Evolutionary conservation across 2,113 vertebrate species (phyloP), one percentile per base, ranked within the genome.

Genomic region (Heterotis niloticus): DNA sequence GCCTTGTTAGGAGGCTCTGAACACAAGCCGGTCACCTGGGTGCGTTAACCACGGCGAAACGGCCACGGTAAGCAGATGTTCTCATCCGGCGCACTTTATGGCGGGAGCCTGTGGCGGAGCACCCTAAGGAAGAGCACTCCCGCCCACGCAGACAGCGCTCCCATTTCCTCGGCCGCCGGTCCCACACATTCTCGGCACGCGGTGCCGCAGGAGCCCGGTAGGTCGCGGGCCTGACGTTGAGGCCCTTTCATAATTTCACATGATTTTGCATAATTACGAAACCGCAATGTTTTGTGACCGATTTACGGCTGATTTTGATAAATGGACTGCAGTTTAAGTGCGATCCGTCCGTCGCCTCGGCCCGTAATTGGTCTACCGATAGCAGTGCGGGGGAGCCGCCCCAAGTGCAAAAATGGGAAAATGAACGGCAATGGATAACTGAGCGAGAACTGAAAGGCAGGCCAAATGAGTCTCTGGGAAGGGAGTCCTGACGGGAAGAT

Each of bases 261-360:
- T 44, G 34, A 76, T 68, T 57, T 73, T 62, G 60, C 51, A 16
- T 77, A 81, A 80, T 78, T 82, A 76, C 86, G 80, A 87, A 81
- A 84, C 85, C 44, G 77, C 80, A 87, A 88, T 87, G 65, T 85
- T 88, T 87, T 82, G 82, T 87, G 77, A 85, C 28, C 75, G 12
- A 54, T 82, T 85, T 87, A 88, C 85, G 82, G 79, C 82, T 81
- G 82, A 76, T 83, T 85, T 85, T 91, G 83, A 89, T 88, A 87
- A 87, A 90, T 88, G 84, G 85, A 84, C 85, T 85, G 82, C 68
- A 82, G 80, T 86, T 85, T 83, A 68, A 84, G 83, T 88, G 78
- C 66, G 84, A 83, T 76, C 75, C 79, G 80, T 81, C 78, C 81
- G 81, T 78, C 74, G 29, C 84, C 64, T 87, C 81, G 83, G 71